A percentile compares a stretch with the other conserved stretches of the same genome.
Evolutionary conservation across 2,797 vertebrate species (phyloP).

Genomic region (Carcharodon carcharias): DNA sequence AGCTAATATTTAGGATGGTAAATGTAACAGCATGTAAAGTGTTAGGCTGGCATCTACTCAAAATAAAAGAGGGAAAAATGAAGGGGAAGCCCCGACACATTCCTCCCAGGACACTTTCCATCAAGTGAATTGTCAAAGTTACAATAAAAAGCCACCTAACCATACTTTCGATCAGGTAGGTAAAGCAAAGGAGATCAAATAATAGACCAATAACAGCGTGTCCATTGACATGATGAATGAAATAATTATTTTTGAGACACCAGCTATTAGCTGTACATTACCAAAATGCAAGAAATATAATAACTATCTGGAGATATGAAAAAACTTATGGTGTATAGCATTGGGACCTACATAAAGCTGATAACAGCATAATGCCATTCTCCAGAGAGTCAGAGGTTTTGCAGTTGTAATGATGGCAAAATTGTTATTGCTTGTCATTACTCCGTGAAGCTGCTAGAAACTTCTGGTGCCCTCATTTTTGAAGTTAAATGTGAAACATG

Average conservation of each 20-base stretch:
- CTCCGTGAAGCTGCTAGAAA: no score
- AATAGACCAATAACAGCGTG: not conserved
- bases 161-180: not conserved
- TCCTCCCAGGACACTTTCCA: not conserved
- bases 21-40: not conserved
- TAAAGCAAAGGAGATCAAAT: not conserved
- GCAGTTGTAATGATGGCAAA: not conserved
- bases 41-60: not conserved
- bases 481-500: no score
- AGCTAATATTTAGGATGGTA: not conserved
- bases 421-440: not conserved
- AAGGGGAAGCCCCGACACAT: not conserved
- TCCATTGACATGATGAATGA: not conserved
- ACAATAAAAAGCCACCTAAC: not conserved
- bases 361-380: not conserved
- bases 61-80: not conserved
- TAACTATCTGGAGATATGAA: not conserved
- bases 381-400: not conserved
- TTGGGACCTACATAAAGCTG: not conserved
- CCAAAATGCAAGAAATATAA: not conserved
- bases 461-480: no score
- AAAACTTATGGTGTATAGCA: not conserved
- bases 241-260: not conserved
- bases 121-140: not conserved
- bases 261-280: not conserved